These are phyloP conservation scores for Epizoanthus rinbou DNA, from an alignment of 92 coral and sea anemone genomes.

Conservation along the genomic window DNA sequence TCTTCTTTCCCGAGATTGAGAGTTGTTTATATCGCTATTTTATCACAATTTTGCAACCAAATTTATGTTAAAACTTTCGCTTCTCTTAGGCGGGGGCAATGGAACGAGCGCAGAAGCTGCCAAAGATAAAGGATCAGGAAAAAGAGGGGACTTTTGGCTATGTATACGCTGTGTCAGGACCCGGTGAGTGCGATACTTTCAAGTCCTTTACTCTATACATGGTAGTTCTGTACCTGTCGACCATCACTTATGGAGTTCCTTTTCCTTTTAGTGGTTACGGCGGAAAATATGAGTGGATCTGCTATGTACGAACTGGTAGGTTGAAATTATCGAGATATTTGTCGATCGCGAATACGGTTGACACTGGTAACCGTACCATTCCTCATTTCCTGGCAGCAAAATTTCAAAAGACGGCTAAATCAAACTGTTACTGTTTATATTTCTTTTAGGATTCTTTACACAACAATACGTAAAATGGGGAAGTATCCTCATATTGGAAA, in stretches of 20 bases:
- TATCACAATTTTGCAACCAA: background rate
- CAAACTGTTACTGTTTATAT: background rate
- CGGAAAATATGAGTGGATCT: constrained; percentile 99
- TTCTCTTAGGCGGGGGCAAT: constrained; percentile 86
- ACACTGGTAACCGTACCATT: background rate
- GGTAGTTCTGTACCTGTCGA: background rate
- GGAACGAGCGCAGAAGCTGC: constrained; percentile 83
- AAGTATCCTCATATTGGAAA: background rate
- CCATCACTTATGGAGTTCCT: background rate
- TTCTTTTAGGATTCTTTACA: background rate
- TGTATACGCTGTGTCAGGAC: constrained; percentile 98
- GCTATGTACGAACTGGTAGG: constrained; percentile 99
- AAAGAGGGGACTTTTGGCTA: constrained; percentile 85
- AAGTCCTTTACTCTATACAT: background rate
- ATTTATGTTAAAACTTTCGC: background rate
- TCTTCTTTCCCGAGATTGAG: constrained; percentile 15
- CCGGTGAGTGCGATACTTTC: constrained; percentile 66
- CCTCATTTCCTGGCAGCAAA: too few relatives aligned
- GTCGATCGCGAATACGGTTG: background rate
- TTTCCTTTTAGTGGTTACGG: constrained; percentile 85
- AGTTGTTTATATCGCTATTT: constrained; percentile 16
- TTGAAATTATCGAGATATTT: background rate
- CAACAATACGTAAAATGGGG: background rate
- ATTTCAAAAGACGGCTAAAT: background rate
- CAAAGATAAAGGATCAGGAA: constrained; percentile 87